Base-by-base conservation (phyloP, 2,113 vertebrate species). In the Rhineura floridana region DNA sequence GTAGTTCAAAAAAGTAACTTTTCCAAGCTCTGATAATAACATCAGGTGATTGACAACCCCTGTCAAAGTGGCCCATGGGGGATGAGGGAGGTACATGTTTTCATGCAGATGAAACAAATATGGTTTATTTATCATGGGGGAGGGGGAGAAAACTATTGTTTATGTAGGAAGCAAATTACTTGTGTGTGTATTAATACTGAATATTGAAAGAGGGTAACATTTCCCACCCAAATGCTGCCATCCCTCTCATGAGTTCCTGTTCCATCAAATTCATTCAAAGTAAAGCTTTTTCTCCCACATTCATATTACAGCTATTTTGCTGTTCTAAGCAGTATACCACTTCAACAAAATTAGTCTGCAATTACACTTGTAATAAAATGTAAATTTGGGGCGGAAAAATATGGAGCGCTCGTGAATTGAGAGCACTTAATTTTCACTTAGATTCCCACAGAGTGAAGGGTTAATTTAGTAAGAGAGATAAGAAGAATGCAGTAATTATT, bases 301-400 rank as follows among this genome's bases (percentile, higher is more conserved):
- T 93, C 96, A 93, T 93, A 62, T 95, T 96, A 95, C 92, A 95
- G 95, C 92, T 96, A 96, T 94, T 96, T 97, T 96, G 91, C 91
- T 96, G 95, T 95, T 96, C 95, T 91, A 94, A 91, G 94, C 94
- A 96, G 94, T 90, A 94, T 79, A 94, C 93, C 91, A 95, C 94
- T 97, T 96, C 96, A 97, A 95, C 95, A 96, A 95, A 97, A 97
- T 96, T 96, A 95, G 91, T 93, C 92, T 94, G 96, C 95, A 96
- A 97, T 96, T 96, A 97, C 94, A 95, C 94, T 92, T 95, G 87
- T 96, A 96, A 96, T 97, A 94, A 97, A 96, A 95, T 96, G 94
- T 94, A 96, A 97, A 96, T 95, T 94, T 95, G 96, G 72, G 87
- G 25, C 36, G 19, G 96, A 96, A 96, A 94, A 95, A 95, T 95